Percentiles rank a stretch among this genome's conserved stretches.
Conservation (phyloP, 2,797 vertebrate species). For the Sebastes nivosus region DNA sequence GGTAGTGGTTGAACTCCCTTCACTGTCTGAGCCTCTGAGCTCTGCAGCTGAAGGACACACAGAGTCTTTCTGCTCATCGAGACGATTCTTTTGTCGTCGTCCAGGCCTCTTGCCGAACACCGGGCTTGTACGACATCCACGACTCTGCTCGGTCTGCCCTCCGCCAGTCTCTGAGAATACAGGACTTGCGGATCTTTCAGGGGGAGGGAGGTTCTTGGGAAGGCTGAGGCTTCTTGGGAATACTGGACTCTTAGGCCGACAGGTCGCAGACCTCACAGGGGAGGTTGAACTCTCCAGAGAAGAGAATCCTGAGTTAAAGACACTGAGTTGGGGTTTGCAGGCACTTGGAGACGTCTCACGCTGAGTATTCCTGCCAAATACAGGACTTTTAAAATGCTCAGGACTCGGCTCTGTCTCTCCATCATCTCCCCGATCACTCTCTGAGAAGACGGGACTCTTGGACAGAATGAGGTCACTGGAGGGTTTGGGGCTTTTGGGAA, state of each 20-base stretch:
- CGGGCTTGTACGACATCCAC: background rate
- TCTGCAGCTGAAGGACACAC: background rate
- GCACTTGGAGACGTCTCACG: background rate
- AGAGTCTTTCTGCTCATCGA: background rate
- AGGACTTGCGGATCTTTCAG: background rate
- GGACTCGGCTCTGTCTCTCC: background rate
- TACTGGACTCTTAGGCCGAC: slow-evolving; percentile 20
- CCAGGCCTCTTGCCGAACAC: slow-evolving; percentile 4
- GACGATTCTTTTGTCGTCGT: rapidly evolving
- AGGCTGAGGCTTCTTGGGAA: slow-evolving; percentile 22
- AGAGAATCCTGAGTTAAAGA: slow-evolving; percentile 32
- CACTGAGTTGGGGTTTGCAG: background rate
- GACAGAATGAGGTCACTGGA: background rate
- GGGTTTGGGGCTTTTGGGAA: slow-evolving; percentile 43
- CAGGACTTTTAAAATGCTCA: slow-evolving; percentile 32
- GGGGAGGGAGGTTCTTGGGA: background rate
- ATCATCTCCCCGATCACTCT: background rate
- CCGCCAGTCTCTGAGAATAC: background rate
- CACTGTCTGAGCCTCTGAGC: background rate
- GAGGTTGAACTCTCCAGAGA: slow-evolving; percentile 58
- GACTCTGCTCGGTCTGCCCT: background rate
- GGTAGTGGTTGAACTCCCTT: background rate
- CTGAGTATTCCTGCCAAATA: slow-evolving; percentile 39
- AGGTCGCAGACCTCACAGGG: background rate
- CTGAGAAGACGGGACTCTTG: slow-evolving; percentile 34